Evolutionary conservation across 2,113 vertebrate species (phyloP), one percentile per base, ranked within the genome.

Genomic region (Delphinus delphis): DNA sequence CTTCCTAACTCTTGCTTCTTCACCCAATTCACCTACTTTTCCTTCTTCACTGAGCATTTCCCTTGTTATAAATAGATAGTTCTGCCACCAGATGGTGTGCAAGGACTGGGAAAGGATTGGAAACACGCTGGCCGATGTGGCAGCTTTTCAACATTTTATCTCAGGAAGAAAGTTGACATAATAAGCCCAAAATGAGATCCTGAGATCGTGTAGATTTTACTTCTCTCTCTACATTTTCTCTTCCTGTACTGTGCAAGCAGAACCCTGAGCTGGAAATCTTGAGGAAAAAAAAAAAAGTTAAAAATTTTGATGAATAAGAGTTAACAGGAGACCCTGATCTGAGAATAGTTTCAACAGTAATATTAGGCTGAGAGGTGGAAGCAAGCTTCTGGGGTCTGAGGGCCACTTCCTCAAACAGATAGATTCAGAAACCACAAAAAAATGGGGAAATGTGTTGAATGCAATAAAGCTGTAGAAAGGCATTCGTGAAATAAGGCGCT

Each of bases 51-150:
- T 3, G 74, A 89, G 26, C 73, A 55, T 41, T 62, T 70, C 76
- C 14, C 25, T 28, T 77, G n/a, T 41, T 31, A 17, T 8, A 55
- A 95, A 65, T 31, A 65, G 63, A n/a, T 1, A 38, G 38, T 87
- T 95, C 94, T 63, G 62, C 97, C 98, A 98, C 95, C 96, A 98
- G 98, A 93, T 97, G 98, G 98, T 92, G 96, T 87, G 31, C 97
- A 93, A 97, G 95, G 92, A 93, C 47, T 55, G 86, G 60, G 74
- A 67, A 96, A 89, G 67, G 38, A 33, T 62, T 7, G 1, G 36
- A 70, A 63, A 26, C 26, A 6, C 0, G 0, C 0, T 8, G 71
- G 77, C 77, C 38, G 12, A 0, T 2, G 26, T 36, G 53, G 14
- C 53, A 11, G 31, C 50, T 85, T 90, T 55, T 58, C 89, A 55